A percentile compares a stretch with the other conserved stretches of the same genome.
Conservation (phyloP, 2,113 vertebrate genomes). For the Pollimyrus isidori region DNA sequence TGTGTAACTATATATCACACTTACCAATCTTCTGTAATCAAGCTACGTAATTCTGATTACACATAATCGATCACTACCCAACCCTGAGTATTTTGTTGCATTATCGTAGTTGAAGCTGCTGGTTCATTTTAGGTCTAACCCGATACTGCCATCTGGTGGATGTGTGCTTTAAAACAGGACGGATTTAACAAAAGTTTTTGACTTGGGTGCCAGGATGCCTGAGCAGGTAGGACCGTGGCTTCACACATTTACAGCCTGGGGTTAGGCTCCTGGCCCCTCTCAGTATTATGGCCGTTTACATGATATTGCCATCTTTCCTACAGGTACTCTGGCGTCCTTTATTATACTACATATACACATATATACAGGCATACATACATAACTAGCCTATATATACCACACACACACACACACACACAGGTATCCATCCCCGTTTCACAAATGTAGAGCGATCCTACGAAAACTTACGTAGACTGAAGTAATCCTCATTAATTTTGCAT, state of each 20-base stretch:
- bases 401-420: too few species aligned
- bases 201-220: neutral
- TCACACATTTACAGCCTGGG: neutral
- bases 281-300: neutral
- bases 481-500: too few species aligned
- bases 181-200: neutral
- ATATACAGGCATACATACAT: too few species aligned
- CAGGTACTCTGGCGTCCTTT: neutral
- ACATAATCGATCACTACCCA: neutral
- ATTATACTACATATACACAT: too few species aligned
- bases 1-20: neutral
- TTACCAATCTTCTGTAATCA: neutral
- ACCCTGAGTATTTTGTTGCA: neutral
- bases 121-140: neutral
- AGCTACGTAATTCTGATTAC: neutral
- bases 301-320: neutral
- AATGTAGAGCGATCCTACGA: too few species aligned
- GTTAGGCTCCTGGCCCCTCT: neutral
- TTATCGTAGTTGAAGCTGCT: neutral
- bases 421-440: too few species aligned
- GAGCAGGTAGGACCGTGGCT: neutral
- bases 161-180: neutral
- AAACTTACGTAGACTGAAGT: too few species aligned
- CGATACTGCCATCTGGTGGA: slow-evolving; percentile 20
- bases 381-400: too few species aligned